These are phyloP conservation scores for Tarsius wallacei DNA, from an alignment of 2,797 vertebrate genomes.

Conservation along the genomic window DNA sequence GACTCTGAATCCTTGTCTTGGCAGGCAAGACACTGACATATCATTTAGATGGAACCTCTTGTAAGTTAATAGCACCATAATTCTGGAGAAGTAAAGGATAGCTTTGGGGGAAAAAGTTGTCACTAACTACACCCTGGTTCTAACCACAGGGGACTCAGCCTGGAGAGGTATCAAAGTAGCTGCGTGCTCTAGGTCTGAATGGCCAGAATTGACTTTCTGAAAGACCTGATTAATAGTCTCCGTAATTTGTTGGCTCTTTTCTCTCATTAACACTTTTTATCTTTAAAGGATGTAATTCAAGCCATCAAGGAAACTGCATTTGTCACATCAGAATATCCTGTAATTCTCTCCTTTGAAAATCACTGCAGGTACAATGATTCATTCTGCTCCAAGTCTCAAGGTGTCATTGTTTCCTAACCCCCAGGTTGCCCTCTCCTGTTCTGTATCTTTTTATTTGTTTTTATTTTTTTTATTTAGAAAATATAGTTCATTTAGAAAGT, in stretches of 20 bases:
- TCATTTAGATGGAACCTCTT: neutral
- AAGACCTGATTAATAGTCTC: neutral
- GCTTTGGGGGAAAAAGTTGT: neutral
- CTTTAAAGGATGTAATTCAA: slow-evolving; percentile 97
- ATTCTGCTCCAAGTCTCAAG: neutral
- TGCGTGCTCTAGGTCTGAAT: neutral
- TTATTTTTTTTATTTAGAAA: too few species aligned
- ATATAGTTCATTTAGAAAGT: too few species aligned
- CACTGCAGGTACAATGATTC: slow-evolving; percentile 96
- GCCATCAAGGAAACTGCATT: slow-evolving; percentile 99
- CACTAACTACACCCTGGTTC: neutral
- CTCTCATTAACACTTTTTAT: slow-evolving; percentile 69
- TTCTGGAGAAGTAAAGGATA: slow-evolving; percentile 25
- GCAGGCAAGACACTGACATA: neutral
- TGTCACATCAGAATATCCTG: slow-evolving; percentile 97
- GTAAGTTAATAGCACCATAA: neutral
- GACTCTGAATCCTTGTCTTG: neutral
- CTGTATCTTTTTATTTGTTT: neutral
- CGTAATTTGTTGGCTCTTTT: slow-evolving; percentile 3
- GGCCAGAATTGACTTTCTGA: slow-evolving; percentile 1
- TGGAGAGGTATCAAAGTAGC: neutral
- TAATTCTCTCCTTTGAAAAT: slow-evolving; percentile 99
- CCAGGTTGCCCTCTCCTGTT: neutral
- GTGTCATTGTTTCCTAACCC: neutral
- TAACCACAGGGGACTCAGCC: neutral